phyloP scores from a whole-genome alignment of 2,113 vertebrate genomes.

The Hipposideros armiger region DNA sequence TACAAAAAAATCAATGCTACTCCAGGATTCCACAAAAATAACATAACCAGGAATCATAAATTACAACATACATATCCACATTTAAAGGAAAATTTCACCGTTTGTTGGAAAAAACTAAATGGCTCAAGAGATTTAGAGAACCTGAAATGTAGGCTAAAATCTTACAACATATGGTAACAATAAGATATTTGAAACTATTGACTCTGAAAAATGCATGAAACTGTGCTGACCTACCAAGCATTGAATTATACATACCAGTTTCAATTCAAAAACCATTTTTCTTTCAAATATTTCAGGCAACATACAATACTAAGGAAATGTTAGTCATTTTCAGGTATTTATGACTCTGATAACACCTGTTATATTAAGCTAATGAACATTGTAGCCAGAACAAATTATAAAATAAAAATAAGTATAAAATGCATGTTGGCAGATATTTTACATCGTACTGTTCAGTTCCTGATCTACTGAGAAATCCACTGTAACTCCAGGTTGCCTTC shows the following conservation, averaged over 20 bases:
- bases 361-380: conserved; percentile 84
- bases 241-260: conserved; percentile 77
- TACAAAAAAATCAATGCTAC: conserved; percentile 73
- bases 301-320: conserved; percentile 83
- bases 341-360: conserved; percentile 77
- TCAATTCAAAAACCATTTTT: conserved; percentile 82
- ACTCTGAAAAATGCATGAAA: conserved; percentile 84
- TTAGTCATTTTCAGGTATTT: conserved; percentile 77
- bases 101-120: conserved; percentile 75
- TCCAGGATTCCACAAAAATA: conserved; percentile 82
- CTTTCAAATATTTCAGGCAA: conserved; percentile 86
- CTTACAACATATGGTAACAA: conserved; percentile 61
- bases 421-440: conserved; percentile 80
- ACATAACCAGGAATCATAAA: conserved; percentile 81
- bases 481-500: conserved; percentile 73
- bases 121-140: conserved; percentile 72
- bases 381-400: conserved; percentile 84
- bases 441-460: conserved; percentile 77
- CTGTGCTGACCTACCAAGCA: conserved; percentile 82
- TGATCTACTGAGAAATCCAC: conserved; percentile 76
- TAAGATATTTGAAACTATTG: conserved; percentile 76
- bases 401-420: conserved; percentile 81
- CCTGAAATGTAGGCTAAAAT: conserved; percentile 71
- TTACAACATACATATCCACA: conserved; percentile 84
- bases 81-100: conserved; percentile 80